Percentiles rank a stretch among this genome's conserved stretches.
Conservation (phyloP, 2,113 vertebrate genomes). For the Danionella cerebrum region DNA sequence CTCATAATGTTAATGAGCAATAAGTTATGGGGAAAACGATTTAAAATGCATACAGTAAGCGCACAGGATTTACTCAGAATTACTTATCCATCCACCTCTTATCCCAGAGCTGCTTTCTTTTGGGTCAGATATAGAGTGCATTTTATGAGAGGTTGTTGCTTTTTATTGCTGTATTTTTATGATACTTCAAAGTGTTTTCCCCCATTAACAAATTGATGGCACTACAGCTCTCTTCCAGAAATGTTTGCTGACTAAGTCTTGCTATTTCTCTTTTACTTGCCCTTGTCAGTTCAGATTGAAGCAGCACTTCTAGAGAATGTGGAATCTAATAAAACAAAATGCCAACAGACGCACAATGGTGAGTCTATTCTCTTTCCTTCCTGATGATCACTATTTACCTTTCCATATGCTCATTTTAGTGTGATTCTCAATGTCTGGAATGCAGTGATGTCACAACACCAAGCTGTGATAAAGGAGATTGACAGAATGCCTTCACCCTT, state of each 20-base stretch:
- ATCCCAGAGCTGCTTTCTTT: not conserved
- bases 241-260: not conserved
- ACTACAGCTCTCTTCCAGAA: not conserved
- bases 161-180: not conserved
- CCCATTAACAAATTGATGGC: not conserved
- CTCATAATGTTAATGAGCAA: not conserved
- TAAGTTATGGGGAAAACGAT: not conserved
- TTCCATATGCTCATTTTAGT: not conserved
- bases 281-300: not conserved
- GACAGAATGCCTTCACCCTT: not conserved
- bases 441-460: slow-evolving; percentile 7
- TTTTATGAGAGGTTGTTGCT: not conserved
- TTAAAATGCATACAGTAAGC: not conserved
- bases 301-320: not conserved
- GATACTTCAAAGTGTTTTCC: not conserved
- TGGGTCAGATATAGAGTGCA: not conserved
- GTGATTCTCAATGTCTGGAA: not conserved
- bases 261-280: not conserved
- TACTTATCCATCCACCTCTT: not conserved
- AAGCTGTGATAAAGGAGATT: not conserved
- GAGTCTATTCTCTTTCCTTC: not conserved
- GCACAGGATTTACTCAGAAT: not conserved
- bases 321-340: not conserved
- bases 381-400: not conserved
- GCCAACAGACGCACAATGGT: not conserved